A percentile compares a stretch with the other conserved stretches of the same genome.
Evolutionary conservation across 2,888 invertebrate species (phyloP).

Genomic region (Cylloceria caligata): DNA sequence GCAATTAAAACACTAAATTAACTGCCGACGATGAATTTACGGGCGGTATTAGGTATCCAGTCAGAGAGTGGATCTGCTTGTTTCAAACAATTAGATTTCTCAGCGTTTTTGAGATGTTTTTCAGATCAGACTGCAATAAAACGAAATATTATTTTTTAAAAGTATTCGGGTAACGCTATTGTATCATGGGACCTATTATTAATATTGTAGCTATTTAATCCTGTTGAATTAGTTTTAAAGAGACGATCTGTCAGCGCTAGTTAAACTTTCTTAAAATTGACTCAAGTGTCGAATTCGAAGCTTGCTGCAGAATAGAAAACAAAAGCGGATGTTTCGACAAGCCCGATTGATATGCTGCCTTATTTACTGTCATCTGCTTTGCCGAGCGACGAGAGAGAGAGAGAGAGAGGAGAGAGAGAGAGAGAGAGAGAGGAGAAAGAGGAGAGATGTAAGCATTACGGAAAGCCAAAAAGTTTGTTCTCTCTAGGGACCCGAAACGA

Average conservation of each 20-base stretch:
- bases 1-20: background rate
- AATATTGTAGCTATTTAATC: too few species aligned
- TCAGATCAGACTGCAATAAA: too few species aligned
- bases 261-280: background rate
- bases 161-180: too few species aligned
- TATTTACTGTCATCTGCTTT: conserved; percentile 67
- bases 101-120: too few species aligned
- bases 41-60: too few species aligned
- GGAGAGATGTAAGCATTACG: conserved; percentile 23
- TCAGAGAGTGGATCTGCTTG: too few species aligned
- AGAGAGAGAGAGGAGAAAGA: conserved; percentile 8
- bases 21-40: background rate
- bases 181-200: too few species aligned
- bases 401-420: too few species aligned
- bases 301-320: conserved; percentile 28
- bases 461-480: conserved; percentile 53
- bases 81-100: too few species aligned
- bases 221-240: background rate
- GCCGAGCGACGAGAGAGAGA: conserved; percentile 29
- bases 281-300: conserved; percentile 9
- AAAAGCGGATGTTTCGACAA: conserved; percentile 63
- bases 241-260: background rate
- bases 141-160: background rate
- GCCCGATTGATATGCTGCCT: conserved; percentile 37
- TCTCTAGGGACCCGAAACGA: conserved; percentile 71